Evolutionary conservation across 2,888 invertebrate genomes (phyloP), one percentile per base, ranked within the genome.

Genomic region (Erannis defoliaria): DNA sequence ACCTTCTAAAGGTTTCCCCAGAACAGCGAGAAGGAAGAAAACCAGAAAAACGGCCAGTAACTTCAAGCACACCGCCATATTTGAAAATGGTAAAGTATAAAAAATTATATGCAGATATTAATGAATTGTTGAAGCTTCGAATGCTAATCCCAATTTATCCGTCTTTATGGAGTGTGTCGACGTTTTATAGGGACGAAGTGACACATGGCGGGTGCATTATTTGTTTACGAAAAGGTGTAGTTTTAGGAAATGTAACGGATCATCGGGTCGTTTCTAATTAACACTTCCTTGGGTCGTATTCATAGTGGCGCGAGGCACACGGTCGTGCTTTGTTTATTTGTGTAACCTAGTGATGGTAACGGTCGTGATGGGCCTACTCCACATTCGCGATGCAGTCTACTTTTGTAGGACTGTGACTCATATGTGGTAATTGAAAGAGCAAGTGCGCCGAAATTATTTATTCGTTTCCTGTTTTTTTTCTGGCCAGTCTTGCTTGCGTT

Each of bases 211-310:
- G 76, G 77, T 90, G 86, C 89, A 88, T 85, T 75, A 88, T 85
- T 75, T 89, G 90, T 89, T 90, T 88, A 85, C 85, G 74, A 66
- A 78, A 72, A 73, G 67, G 72, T 77, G 78, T 78, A 84, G 83
- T 90, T 91, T 86, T 83, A 73, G 80, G 89, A 90, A 92, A 79
- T 75, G 71, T 89, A 91, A 89, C 91, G 90, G 93, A 77, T 86
- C 85, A 85, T 86, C 76, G 82, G 80, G 77, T 77, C 81, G 79
- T 70, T 86, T 87, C 83, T 83, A 88, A 91, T 93, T 92, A 93
- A 76, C 92, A 86, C 85, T 70, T 86, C 70, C 75, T 71, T 74
- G 58, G 62, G 72, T 74, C 81, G 62, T 79, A 88, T 86, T 80
- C 82, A 86, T 89, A 88, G 88, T 62, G 29, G 62, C 55, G 29